A percentile compares a stretch with the other conserved stretches of the same genome.
These are phyloP conservation scores for Cremastinae sp. DNA, from an alignment of 2,888 invertebrate species.

Conservation along the genomic window DNA sequence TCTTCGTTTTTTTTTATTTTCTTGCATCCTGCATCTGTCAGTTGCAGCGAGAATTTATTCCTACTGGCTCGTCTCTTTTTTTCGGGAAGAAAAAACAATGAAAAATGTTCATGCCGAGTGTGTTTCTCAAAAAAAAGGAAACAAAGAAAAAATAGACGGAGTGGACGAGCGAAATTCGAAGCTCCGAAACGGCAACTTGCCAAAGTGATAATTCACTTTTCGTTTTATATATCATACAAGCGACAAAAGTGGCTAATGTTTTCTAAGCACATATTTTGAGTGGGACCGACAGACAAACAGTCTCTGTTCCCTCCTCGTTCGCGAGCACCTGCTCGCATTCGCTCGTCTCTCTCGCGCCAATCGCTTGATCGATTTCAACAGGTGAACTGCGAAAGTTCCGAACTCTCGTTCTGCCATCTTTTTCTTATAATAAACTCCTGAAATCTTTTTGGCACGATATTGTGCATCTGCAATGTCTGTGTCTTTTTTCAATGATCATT, in stretches of 20 bases:
- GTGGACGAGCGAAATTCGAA: conserved; percentile 8
- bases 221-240: conserved; percentile 14
- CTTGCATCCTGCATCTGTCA: no score
- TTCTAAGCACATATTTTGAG: conserved; percentile 30
- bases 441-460: conserved; percentile 31
- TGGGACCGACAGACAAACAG: conserved; percentile 13
- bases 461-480: background rate
- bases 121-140: background rate
- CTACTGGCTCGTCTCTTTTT: conserved; percentile 5
- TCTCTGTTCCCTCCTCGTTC: conserved; percentile 3
- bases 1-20: no score
- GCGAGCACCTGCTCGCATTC: background rate
- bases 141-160: conserved; percentile 1
- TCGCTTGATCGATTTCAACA: conserved; percentile 37
- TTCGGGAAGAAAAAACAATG: background rate
- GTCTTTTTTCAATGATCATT: background rate
- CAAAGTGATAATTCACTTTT: conserved; percentile 35
- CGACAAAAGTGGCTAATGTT: background rate
- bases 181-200: conserved; percentile 33
- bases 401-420: background rate
- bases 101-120: background rate
- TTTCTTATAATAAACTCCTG: conserved; percentile 22
- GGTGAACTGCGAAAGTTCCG: conserved; percentile 23
- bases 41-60: no score
- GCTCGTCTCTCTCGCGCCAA: background rate